phyloP scores from a whole-genome alignment of 2,113 vertebrate species.

The Gasterosteus nipponicus region DNA sequence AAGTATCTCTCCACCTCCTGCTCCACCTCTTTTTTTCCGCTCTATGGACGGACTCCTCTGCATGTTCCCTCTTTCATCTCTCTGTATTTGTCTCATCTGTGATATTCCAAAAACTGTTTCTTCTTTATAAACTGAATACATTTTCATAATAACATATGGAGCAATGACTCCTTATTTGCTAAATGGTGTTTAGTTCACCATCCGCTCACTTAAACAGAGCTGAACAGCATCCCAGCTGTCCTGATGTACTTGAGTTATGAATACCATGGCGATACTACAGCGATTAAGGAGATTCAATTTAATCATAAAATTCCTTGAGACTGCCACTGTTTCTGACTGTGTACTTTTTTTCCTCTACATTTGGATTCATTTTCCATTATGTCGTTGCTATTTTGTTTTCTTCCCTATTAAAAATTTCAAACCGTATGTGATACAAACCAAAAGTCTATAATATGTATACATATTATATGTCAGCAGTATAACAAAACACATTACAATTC shows the following conservation, averaged over 20 bases:
- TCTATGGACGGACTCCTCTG: conserved; percentile 47
- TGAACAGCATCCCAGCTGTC: conserved; percentile 55
- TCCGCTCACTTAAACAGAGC: conserved; percentile 32
- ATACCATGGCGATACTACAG: conserved; percentile 33
- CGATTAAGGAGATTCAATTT: conserved; percentile 70
- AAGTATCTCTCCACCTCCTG: conserved; percentile 92
- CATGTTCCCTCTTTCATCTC: conserved; percentile 31
- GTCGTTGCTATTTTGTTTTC: conserved; percentile 39
- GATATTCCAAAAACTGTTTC: conserved; percentile 30
- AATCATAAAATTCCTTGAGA: conserved; percentile 66
- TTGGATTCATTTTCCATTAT: conserved; percentile 53
- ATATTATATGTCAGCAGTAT: conserved; percentile 28
- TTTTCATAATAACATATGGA: conserved; percentile 41
- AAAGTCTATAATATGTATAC: conserved; percentile 37
- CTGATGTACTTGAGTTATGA: conserved; percentile 61
- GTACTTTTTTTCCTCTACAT: conserved; percentile 67
- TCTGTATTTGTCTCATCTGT: conserved; percentile 35
- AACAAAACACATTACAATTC: conserved; percentile 33
- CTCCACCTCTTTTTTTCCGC: conserved; percentile 70
- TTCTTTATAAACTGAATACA: conserved; percentile 29
- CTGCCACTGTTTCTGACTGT: conserved; percentile 61
- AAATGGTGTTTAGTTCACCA: conserved; percentile 44
- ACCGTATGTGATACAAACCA: conserved; percentile 30
- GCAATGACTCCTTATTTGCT: conserved; percentile 36
- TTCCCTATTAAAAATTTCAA: conserved; percentile 13